These are phyloP conservation scores for Tenthredo amoena DNA, from an alignment of 2,888 invertebrate genomes.

Conservation along the genomic window DNA sequence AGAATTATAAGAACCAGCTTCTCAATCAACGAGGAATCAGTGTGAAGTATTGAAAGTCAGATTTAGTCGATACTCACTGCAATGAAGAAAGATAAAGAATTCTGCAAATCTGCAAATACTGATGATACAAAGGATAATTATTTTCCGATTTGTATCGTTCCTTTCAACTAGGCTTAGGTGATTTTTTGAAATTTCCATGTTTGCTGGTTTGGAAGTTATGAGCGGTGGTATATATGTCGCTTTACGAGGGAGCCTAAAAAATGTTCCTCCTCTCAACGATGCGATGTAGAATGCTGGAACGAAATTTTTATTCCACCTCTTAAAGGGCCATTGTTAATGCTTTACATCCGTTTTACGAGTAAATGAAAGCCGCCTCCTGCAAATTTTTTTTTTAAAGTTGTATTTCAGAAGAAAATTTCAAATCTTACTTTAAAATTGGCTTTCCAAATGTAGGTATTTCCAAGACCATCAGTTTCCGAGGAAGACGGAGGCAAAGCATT, in stretches of 20 bases:
- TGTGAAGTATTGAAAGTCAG: not conserved
- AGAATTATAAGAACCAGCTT: not conserved
- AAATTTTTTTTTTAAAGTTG: not conserved
- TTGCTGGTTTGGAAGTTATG: not conserved
- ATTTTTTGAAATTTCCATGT: not conserved
- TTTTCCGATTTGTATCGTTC: not conserved
- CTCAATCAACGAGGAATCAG: not conserved
- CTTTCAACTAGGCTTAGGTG: not conserved
- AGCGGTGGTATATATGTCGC: not conserved
- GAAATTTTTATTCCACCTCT: conserved; percentile 19
- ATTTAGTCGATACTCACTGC: not conserved
- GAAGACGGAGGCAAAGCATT: not conserved
- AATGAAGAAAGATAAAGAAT: not conserved
- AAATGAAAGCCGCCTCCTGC: not conserved
- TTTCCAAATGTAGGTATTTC: not conserved
- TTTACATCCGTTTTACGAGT: conserved; percentile 6
- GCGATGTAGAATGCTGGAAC: not conserved
- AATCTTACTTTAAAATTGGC: not conserved
- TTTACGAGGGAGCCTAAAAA: not conserved
- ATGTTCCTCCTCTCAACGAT: conserved; percentile 1
- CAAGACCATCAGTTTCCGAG: not conserved
- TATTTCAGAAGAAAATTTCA: not conserved
- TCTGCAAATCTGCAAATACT: not conserved
- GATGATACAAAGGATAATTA: not conserved
- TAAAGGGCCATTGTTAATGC: conserved; percentile 2